Conservation (phyloP, 2,888 invertebrate genomes). For the Stenoptilia bipunctidactyla region DNA sequence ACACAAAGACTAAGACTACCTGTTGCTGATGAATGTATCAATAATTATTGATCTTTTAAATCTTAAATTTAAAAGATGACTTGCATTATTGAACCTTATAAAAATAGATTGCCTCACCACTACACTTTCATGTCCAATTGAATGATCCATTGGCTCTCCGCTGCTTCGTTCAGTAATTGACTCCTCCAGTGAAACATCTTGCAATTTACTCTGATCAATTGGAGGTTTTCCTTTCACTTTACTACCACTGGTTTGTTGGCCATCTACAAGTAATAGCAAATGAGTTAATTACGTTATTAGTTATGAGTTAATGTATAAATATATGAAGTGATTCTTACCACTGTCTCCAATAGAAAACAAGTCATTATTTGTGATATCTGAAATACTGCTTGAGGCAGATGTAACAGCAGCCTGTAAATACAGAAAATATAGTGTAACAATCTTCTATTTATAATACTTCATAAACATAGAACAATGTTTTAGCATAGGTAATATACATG, state of each 20-base stretch:
- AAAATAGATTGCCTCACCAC: conserved; percentile 19
- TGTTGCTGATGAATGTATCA: no score
- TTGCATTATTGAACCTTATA: no score
- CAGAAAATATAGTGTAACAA: no score
- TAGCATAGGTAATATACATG: no score
- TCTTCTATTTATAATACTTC: no score
- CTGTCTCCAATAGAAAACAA: conserved; percentile 64
- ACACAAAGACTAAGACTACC: background rate
- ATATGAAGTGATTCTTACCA: conserved; percentile 31
- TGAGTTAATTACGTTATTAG: background rate
- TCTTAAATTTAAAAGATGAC: no score
- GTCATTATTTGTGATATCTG: conserved; percentile 65
- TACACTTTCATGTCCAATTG: conserved; percentile 26
- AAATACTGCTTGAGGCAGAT: conserved; percentile 65
- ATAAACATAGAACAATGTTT: no score
- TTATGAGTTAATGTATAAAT: background rate
- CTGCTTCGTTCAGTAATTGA: conserved; percentile 19
- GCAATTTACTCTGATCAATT: conserved; percentile 31
- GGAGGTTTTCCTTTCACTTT: conserved; percentile 21
- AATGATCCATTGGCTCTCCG: conserved; percentile 28
- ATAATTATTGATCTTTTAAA: no score
- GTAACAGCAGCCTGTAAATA: conserved; percentile 58
- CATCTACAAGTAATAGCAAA: conserved; percentile 25
- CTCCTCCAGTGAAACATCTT: conserved; percentile 37
- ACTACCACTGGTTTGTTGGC: conserved; percentile 20